Percentiles rank a stretch among this genome's conserved stretches.
phyloP scores from a whole-genome alignment of 2,888 invertebrate genomes.

The Xestoiulus laeticollis region DNA sequence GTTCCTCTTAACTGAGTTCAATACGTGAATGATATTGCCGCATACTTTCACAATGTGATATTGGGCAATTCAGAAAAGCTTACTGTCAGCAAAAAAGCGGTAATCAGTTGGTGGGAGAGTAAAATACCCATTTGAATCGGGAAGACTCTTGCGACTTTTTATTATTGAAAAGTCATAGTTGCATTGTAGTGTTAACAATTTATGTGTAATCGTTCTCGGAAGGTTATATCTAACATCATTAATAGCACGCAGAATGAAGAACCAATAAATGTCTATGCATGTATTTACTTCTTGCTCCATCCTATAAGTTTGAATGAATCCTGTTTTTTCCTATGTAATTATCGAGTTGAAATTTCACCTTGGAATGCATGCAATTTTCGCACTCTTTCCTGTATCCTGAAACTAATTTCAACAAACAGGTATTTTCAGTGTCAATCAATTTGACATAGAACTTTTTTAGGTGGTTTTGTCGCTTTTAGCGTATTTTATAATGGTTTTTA shows the following conservation, averaged over 20 bases:
- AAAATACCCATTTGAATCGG: background rate
- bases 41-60: no score
- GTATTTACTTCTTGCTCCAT: background rate
- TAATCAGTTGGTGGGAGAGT: background rate
- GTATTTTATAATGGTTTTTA: no score
- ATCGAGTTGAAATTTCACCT: background rate
- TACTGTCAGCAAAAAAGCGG: no score
- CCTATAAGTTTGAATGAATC: background rate
- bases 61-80: no score
- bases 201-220: constrained; percentile 1
- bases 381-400: no score
- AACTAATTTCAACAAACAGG: no score
- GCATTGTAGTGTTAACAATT: constrained; percentile 16
- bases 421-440: no score
- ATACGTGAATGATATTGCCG: no score
- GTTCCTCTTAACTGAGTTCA: no score
- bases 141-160: background rate
- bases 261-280: background rate
- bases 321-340: background rate
- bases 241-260: background rate
- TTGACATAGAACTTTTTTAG: no score
- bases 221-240: background rate
- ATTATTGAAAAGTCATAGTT: background rate
- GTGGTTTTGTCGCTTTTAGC: background rate
- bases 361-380: background rate